Conservation (phyloP, 2,113 vertebrate genomes). For the Microcebus jonahi region DNA sequence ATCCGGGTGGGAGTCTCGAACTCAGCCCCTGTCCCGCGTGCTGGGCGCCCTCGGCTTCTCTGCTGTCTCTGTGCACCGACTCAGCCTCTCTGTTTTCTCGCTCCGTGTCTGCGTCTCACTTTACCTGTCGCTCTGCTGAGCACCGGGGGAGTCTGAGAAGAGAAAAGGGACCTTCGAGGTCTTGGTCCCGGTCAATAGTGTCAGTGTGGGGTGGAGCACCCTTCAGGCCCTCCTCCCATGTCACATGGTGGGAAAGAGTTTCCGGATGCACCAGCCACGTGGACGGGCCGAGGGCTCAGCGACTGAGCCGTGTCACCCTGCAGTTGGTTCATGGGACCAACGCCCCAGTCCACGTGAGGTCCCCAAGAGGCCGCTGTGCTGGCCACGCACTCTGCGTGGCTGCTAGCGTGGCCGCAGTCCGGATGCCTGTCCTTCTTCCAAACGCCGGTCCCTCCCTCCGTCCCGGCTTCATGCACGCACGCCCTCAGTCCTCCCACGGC, state of each 20-base stretch:
- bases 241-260: background rate
- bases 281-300: background rate
- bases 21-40: accelerated
- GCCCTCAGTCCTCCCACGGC: accelerated
- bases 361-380: background rate
- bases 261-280: accelerated
- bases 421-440: background rate
- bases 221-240: accelerated
- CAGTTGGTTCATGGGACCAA: no score
- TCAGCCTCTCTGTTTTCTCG: no score
- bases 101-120: background rate
- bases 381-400: no score
- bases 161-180: background rate
- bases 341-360: no score
- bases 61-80: no score
- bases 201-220: accelerated
- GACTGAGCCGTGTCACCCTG: background rate
- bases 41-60: accelerated
- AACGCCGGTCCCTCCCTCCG: no score
- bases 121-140: accelerated
- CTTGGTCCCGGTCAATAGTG: accelerated
- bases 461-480: accelerated
- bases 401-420: accelerated
- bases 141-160: background rate
- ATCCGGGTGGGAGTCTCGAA: no score